Evolutionary conservation across 2,113 vertebrate genomes (phyloP), one percentile per base, ranked within the genome.

Genomic region (Pardalotus punctatus): DNA sequence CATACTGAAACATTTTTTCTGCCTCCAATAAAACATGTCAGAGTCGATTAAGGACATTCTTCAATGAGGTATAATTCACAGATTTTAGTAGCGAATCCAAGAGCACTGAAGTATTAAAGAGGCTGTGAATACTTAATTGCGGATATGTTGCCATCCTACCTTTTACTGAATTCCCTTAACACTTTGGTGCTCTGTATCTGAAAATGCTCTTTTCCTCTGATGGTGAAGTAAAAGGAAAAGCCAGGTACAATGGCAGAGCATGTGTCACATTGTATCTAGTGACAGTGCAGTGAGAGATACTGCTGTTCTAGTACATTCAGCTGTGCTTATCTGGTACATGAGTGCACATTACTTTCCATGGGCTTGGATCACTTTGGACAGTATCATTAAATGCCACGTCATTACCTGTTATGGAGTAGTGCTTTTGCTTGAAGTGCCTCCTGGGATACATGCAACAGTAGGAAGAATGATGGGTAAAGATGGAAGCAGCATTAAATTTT

Each of bases 371-470:
- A 98, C 98, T 99, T 98, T 99, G 98, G 99, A 99, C 99, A 99
- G 99, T 99, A 99, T 99, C 99, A 99, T 99, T 99, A 99, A 99
- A 99, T 99, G 99, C 98, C 99, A 99, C 98, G 99, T 99, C 99
- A 99, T 99, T 99, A 99, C 98, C 98, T 98, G 99, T 99, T 99
- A 99, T 98, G 98, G 99, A 99, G 98, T 98, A 98, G 98, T 98
- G 98, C 98, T 98, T 98, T 98, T 97, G 98, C 98, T 98, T 98
- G 98, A 97, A 97, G 94, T 97, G 98, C 98, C 98, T 98, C 98
- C 95, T 90, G 99, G 98, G 99, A 99, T 96, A 67, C 82, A 82
- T 71, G 98, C 98, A 98, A 96, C 97, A 96, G 97, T 96, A 85
- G 84, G 95, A 97, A 98, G 98, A 98, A 98, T 98, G 98, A 99